Percentiles rank a stretch among this genome's conserved stretches.
phyloP scores from a whole-genome alignment of 1,140 invertebrate species.

The Hydropsyche tenuis region DNA sequence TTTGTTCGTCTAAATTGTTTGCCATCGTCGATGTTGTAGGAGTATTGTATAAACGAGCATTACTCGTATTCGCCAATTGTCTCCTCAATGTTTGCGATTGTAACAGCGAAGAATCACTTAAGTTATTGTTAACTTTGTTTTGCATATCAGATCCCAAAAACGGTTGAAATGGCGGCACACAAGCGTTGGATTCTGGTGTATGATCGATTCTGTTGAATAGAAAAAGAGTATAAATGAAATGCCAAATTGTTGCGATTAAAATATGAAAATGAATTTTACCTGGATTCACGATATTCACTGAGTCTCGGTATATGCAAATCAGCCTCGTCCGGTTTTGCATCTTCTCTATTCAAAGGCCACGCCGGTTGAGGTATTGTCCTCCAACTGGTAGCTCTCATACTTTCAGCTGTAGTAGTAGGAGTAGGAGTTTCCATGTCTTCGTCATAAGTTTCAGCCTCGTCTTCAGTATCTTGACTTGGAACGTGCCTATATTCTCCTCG shows the following conservation, averaged over 20 bases:
- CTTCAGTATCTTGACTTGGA: constrained; percentile 69
- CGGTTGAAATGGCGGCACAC: constrained; percentile 56
- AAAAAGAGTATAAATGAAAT: not conserved
- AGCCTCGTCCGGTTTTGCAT: constrained; percentile 30
- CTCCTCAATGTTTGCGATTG: constrained; percentile 23
- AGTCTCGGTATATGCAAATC: constrained; percentile 67
- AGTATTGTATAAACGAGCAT: constrained; percentile 60
- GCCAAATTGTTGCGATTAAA: not conserved
- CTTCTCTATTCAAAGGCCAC: constrained; percentile 38
- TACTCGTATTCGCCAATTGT: constrained; percentile 53
- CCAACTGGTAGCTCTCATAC: constrained; percentile 54
- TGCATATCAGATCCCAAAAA: constrained; percentile 59
- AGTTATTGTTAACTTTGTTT: constrained; percentile 58
- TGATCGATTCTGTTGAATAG: constrained; percentile 54
- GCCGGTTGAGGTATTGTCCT: constrained; percentile 35
- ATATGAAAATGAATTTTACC: constrained; percentile 48
- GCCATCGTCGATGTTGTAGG: constrained; percentile 52
- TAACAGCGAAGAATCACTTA: constrained; percentile 48
- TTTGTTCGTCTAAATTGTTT: constrained; percentile 61
- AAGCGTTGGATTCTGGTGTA: constrained; percentile 56
- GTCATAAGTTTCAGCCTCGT: constrained; percentile 63
- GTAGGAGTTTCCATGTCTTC: constrained; percentile 57
- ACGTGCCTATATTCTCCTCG: constrained; percentile 75
- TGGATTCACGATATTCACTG: constrained; percentile 61
- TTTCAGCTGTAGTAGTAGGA: constrained; percentile 53